These are phyloP conservation scores for Myodes glareolus DNA, from an alignment of 2,113 vertebrate species.

Conservation along the genomic window DNA sequence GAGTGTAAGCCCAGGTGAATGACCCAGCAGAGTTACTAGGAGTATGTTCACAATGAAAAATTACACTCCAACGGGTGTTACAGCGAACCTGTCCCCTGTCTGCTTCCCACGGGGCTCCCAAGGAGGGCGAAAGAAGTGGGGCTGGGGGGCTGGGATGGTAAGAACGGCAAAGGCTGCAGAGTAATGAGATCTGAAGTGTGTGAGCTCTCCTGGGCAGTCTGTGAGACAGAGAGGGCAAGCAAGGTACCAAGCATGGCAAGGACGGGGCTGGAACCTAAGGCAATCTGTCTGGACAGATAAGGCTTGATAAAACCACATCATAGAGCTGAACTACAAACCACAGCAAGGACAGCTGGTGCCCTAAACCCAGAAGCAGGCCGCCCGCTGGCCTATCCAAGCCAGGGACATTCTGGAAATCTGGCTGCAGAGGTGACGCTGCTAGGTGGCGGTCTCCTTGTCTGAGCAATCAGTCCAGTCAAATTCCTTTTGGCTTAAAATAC, in stretches of 20 bases:
- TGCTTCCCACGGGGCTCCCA: neutral
- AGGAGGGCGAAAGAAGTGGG: neutral
- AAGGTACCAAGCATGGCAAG: neutral
- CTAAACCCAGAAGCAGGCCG: neutral
- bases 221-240: neutral
- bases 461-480: neutral
- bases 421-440: neutral
- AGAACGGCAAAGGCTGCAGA: neutral
- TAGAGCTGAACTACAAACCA: neutral
- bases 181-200: neutral
- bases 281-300: neutral
- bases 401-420: neutral
- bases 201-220: neutral
- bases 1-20: neutral
- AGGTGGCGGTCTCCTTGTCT: neutral
- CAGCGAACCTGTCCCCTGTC: neutral
- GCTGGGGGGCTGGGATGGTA: rapidly evolving
- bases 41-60: neutral
- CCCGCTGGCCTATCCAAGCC: neutral
- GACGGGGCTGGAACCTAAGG: neutral
- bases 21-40: constrained; percentile 27
- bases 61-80: neutral
- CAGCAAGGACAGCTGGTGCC: neutral
- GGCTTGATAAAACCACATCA: neutral
- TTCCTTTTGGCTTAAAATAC: constrained; percentile 7